These are phyloP conservation scores for Columba livia DNA, from an alignment of 2,113 vertebrate genomes.

Conservation along the genomic window DNA sequence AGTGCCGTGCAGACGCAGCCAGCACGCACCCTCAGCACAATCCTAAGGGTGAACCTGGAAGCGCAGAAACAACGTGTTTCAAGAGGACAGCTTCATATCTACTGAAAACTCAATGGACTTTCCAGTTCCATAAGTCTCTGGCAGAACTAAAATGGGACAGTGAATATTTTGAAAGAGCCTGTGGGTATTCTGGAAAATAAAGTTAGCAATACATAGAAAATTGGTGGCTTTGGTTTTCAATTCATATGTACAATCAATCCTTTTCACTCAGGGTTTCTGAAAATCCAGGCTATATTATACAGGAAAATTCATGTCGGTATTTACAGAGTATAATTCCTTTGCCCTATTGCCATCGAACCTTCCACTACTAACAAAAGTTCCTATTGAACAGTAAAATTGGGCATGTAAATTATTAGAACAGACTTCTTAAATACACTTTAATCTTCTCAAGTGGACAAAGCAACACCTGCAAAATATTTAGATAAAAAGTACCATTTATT, in stretches of 20 bases:
- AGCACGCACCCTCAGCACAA: neutral
- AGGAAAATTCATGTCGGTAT: neutral
- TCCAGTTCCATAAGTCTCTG: neutral
- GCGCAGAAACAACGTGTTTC: neutral
- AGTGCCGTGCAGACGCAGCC: neutral
- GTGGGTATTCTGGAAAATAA: neutral
- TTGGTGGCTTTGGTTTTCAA: neutral
- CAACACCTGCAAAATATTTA: conserved; percentile 21
- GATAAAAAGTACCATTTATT: conserved; percentile 65
- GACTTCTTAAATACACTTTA: neutral
- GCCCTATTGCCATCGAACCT: neutral
- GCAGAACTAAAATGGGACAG: neutral
- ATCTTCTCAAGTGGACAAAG: neutral
- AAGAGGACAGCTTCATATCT: neutral
- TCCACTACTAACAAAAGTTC: neutral
- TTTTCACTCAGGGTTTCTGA: neutral
- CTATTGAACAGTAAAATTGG: neutral
- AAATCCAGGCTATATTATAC: neutral
- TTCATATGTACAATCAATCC: neutral
- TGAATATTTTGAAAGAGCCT: neutral
- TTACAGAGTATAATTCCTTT: neutral
- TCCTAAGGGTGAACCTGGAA: neutral
- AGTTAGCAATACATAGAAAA: neutral
- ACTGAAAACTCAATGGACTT: neutral
- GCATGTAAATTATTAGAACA: neutral